phyloP scores from a whole-genome alignment of 2,113 vertebrate species.

The Nerophis ophidion region DNA sequence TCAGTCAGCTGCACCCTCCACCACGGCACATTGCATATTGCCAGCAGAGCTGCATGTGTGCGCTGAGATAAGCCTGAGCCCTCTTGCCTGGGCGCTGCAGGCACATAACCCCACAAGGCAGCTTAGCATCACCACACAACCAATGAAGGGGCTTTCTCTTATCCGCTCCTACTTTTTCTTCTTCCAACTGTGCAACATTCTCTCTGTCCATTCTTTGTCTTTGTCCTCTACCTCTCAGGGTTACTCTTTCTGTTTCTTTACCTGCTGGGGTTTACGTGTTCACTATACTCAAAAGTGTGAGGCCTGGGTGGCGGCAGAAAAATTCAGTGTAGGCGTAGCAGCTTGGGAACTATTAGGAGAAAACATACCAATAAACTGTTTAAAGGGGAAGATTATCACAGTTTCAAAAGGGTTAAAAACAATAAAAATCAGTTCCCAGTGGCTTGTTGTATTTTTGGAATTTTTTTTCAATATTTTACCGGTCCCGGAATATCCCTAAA shows the following conservation, averaged over 20 bases:
- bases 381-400: no score
- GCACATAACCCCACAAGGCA: slow-evolving; percentile 53
- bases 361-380: no score
- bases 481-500: no score
- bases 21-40: slow-evolving; percentile 40
- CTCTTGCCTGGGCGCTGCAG: slow-evolving; percentile 40
- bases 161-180: slow-evolving; percentile 5
- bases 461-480: no score
- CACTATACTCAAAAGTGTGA: slow-evolving; percentile 1
- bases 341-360: no score
- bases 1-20: slow-evolving; percentile 48
- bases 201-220: not conserved
- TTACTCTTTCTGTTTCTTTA: slow-evolving; percentile 4
- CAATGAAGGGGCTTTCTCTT: slow-evolving; percentile 34
- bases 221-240: slow-evolving; percentile 5
- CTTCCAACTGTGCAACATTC: slow-evolving; percentile 3
- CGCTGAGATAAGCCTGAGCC: slow-evolving; percentile 55
- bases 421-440: no score
- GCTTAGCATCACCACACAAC: slow-evolving; percentile 50
- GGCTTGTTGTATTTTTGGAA: no score
- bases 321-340: no score
- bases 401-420: no score
- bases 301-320: no score
- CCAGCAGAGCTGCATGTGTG: slow-evolving; percentile 63
- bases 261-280: slow-evolving; percentile 4